Evolutionary conservation across 2,797 vertebrate species (phyloP), one percentile per base, ranked within the genome.

Genomic region (Hapalemur alaotrensis): DNA sequence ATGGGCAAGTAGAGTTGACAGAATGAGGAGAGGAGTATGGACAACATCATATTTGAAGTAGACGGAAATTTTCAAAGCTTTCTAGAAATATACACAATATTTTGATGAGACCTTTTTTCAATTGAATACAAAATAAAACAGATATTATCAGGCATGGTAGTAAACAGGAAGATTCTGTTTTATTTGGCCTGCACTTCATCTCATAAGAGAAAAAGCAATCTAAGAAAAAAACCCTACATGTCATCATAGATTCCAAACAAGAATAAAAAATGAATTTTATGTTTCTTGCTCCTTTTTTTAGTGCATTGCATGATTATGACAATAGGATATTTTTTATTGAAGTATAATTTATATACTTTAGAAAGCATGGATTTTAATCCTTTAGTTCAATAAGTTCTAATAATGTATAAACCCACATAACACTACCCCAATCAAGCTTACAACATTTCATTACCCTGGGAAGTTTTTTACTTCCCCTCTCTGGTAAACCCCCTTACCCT

Each of bases 31-130:
- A 97, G 79, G 79, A 93, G 15, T 48, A 92, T 52, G n/a, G 78
- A 32, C 0, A 11, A 38, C 75, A 85, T 13, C 82, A 70, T 14
- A 2, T 94, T 98, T 97, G 93, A 98, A 98, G 97, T 97, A 97
- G 81, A 97, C 97, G 48, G 91, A 96, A 90, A 98, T 98, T 95
- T 98, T 96, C 98, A 96, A 85, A 95, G 20, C 89, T 67, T 81
- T n/a, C 88, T 93, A 93, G 94, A 98, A 97, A 97, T 90, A 43
- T 83, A 57, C 59, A 43, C 3, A 54, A 4, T 1, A 5, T 69
- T 93, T 70, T 6, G 2, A 38, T 67, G 22, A 59, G 7, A 67
- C 28, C 5, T 18, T 76, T 89, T 59, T 52, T 80, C 17, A 63
- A 11, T 6, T 75, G 41, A 89, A 89, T 2, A 1, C 14, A 94